These are phyloP conservation scores for Camptogramma bilineatum DNA, from an alignment of 2,888 invertebrate genomes.

Conservation along the genomic window DNA sequence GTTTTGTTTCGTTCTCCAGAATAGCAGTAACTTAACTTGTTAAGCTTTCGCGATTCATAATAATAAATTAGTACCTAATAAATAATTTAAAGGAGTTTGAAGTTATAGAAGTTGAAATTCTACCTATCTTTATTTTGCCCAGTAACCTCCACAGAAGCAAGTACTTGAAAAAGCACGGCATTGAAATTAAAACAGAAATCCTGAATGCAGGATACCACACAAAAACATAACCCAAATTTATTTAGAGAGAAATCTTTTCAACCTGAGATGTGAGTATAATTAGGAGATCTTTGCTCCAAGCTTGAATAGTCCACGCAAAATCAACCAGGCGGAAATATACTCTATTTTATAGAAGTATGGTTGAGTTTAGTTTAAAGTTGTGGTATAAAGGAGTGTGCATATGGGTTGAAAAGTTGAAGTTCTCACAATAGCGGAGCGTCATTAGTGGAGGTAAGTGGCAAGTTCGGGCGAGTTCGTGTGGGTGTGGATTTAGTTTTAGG, in stretches of 20 bases:
- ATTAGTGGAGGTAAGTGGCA: conserved; percentile 43
- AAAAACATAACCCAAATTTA: conserved; percentile 52
- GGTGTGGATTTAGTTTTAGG: conserved; percentile 4
- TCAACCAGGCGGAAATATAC: conserved; percentile 37
- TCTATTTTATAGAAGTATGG: neutral
- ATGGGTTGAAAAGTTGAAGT: conserved; percentile 43
- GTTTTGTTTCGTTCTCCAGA: too few species aligned
- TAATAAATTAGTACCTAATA: too few species aligned
- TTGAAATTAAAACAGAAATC: conserved; percentile 12
- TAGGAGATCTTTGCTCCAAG: conserved; percentile 57
- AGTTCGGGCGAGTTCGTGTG: conserved; percentile 30
- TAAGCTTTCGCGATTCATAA: too few species aligned
- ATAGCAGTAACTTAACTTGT: too few species aligned
- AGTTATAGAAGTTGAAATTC: neutral
- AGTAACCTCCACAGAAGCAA: conserved; percentile 6
- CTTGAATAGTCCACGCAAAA: conserved; percentile 65
- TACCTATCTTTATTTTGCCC: neutral
- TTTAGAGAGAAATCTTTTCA: conserved; percentile 47
- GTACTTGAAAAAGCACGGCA: neutral
- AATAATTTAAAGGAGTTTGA: too few species aligned
- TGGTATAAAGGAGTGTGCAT: conserved; percentile 29
- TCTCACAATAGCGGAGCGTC: conserved; percentile 34
- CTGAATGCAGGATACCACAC: conserved; percentile 10
- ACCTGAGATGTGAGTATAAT: conserved; percentile 54
- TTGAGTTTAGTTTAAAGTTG: conserved; percentile 21